Evolutionary conservation across 2,113 vertebrate genomes (phyloP), one percentile per base, ranked within the genome.

Genomic region (Triplophysa tibetana): DNA sequence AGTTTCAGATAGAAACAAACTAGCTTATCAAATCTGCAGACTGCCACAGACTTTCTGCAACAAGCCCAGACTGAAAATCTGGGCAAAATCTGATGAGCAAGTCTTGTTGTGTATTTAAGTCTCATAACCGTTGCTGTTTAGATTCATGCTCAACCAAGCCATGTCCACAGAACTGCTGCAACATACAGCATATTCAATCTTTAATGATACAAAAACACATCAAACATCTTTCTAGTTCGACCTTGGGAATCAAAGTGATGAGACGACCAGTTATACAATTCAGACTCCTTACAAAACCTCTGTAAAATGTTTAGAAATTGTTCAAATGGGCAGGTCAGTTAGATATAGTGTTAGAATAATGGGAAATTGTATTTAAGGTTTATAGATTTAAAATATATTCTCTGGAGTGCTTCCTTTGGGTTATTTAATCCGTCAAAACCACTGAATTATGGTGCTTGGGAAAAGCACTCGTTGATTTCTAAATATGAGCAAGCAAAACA

Each of bases 371-470:
- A 43, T 67, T 45, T 43, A 43, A 21, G 64, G 54, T 7, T 26
- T 41, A 16, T 60, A 24, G 17, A 43, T 58, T 24, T 0, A 62
- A 56, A 17, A 8, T 9, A 21, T 58, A 21, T 8, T 24, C 4
- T 50, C 41, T 76, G 60, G 43, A 64, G 61, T 64, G 73, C 61
- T 75, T 62, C 43, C 24, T n/a, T 50, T 13, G 38, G 10, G 38
- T 38, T 41, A n/a, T 41, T 62, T 23, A 7, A 52, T 70, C 24
- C 0, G n/a, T n/a, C 21, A 58, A n/a, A 58, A 58, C 19, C 8
- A 58, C 8, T n/a, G 9, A 58, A 21, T 58, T 58, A 8, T 21
- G 54, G n/a, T 58, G 8, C 54, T 21, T 58, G 8, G 5, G 17
- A 58, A 24, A 29, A 58, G 4, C 52, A 16, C 23, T 9, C 17